Evolutionary conservation across 2,113 vertebrate species (phyloP).

Genomic region (Grammatotria lemairii): DNA sequence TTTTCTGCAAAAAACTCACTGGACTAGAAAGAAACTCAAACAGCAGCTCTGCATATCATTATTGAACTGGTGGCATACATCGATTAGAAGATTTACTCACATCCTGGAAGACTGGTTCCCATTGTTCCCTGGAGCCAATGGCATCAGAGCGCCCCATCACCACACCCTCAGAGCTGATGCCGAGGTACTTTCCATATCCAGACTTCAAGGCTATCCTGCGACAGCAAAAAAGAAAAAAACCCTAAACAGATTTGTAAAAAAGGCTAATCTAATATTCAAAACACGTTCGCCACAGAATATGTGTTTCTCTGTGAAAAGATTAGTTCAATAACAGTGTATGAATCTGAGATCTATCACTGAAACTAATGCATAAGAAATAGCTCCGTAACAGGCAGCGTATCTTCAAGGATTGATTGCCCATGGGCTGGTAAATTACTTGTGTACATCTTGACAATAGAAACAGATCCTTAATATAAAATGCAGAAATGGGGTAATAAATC

Average conservation of each 20-base stretch:
- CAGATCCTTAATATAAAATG: background rate
- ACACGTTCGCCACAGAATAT: background rate
- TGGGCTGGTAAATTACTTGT: background rate
- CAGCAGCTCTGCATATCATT: background rate
- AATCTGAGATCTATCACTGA: background rate
- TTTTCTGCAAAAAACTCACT: background rate
- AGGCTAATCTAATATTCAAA: background rate
- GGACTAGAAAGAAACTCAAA: background rate
- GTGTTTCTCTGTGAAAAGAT: background rate
- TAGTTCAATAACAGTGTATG: background rate
- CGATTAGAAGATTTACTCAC: conserved; percentile 68
- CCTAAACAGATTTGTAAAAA: background rate
- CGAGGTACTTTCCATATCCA: conserved; percentile 94
- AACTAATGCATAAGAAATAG: background rate
- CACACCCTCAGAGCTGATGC: conserved; percentile 90
- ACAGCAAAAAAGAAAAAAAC: background rate
- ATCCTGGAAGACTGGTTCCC: conserved; percentile 93
- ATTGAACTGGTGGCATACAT: background rate
- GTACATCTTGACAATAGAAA: background rate
- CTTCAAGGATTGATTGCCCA: background rate
- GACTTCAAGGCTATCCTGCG: conserved; percentile 91
- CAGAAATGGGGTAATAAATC: background rate
- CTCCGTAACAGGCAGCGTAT: background rate
- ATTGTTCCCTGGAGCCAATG: conserved; percentile 92
- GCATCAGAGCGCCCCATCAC: conserved; percentile 92